phyloP scores from a whole-genome alignment of 2,888 invertebrate species.

The Pandemis heparana region DNA sequence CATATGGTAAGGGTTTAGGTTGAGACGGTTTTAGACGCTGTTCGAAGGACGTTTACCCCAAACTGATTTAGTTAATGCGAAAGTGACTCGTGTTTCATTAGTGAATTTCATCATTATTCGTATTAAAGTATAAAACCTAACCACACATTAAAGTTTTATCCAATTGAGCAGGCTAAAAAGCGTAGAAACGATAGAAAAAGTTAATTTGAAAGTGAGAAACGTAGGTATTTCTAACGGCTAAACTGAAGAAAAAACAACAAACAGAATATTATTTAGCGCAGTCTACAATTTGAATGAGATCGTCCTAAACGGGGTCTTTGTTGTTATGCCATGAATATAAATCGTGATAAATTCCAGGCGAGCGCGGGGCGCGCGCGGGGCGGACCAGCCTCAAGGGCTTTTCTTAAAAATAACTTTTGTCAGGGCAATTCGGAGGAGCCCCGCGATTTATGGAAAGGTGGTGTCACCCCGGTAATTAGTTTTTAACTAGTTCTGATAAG shows the following conservation, averaged over 20 bases:
- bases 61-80: background rate
- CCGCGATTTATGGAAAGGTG: slow-evolving; percentile 83
- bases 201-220: slow-evolving; percentile 8
- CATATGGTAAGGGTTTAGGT: slow-evolving; percentile 64
- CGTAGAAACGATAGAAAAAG: background rate
- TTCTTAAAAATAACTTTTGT: slow-evolving; percentile 86
- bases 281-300: slow-evolving; percentile 77
- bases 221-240: slow-evolving; percentile 27
- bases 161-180: no score
- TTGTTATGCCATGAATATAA: slow-evolving; percentile 87
- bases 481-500: slow-evolving; percentile 86
- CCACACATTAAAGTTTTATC: no score
- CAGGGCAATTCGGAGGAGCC: slow-evolving; percentile 83
- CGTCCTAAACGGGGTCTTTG: slow-evolving; percentile 81
- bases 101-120: no score
- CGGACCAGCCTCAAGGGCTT: slow-evolving; percentile 79
- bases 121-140: background rate
- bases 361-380: slow-evolving; percentile 58
- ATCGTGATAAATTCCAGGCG: slow-evolving; percentile 87
- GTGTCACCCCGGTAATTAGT: slow-evolving; percentile 86
- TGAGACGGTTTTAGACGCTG: slow-evolving; percentile 22
- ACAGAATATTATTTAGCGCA: slow-evolving; percentile 65
- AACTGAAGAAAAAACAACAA: slow-evolving; percentile 38
- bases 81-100: background rate
- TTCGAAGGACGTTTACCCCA: background rate